Evolutionary conservation across 2,113 vertebrate genomes (phyloP).

Genomic region (Vimba vimba): DNA sequence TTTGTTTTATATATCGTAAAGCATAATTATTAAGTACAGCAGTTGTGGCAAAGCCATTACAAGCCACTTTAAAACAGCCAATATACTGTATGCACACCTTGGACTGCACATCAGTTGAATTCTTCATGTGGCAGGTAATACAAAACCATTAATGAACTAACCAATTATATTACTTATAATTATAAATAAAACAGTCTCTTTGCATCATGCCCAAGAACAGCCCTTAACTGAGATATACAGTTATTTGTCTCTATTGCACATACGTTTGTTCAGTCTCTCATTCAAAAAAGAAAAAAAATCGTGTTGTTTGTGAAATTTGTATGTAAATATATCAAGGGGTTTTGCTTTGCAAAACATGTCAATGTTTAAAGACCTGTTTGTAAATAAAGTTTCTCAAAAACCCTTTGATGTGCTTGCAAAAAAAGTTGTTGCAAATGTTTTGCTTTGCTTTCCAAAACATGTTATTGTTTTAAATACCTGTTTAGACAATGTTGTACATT

Average conservation of each 20-base stretch:
- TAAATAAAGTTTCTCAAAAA: background rate
- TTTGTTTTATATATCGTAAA: slow-evolving; percentile 9
- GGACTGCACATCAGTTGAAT: background rate
- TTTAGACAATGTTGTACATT: background rate
- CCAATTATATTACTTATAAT: background rate
- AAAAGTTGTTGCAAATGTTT: background rate
- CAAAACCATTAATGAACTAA: background rate
- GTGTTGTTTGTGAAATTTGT: background rate
- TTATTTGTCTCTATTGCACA: background rate
- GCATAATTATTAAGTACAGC: background rate
- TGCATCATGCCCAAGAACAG: background rate
- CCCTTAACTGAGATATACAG: background rate
- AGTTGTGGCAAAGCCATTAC: background rate
- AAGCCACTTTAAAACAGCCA: background rate
- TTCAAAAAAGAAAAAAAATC: too few species aligned
- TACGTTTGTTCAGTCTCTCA: background rate
- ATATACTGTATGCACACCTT: background rate
- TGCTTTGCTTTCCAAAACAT: background rate
- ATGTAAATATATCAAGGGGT: background rate
- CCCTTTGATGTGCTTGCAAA: background rate
- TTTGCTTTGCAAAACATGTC: background rate
- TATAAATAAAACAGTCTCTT: too few species aligned
- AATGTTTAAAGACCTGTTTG: background rate
- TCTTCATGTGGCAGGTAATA: background rate
- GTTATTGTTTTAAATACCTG: background rate